Evolutionary conservation across 37 sponge, comb jelly and placozoan genomes (phyloP).

Genomic region (Oopsacas minuta): DNA sequence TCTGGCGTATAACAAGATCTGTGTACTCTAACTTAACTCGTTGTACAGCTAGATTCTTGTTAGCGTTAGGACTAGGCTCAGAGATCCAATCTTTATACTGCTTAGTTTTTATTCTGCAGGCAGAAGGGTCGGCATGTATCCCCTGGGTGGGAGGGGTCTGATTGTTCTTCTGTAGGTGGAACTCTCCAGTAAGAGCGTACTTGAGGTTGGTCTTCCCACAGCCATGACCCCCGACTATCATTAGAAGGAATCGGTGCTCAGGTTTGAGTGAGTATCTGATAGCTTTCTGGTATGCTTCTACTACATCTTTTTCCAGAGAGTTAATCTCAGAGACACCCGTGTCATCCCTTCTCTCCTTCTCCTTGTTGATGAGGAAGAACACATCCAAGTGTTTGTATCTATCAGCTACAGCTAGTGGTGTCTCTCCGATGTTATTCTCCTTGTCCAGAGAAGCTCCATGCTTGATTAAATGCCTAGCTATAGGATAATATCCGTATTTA

Average conservation of each 20-base stretch:
- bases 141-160: constrained; percentile 32
- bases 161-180: constrained; percentile 18
- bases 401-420: constrained; percentile 53
- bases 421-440: constrained; percentile 60
- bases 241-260: constrained; percentile 31
- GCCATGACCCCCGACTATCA: constrained; percentile 38
- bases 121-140: constrained; percentile 45
- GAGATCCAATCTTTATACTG: constrained; percentile 57
- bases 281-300: constrained; percentile 36
- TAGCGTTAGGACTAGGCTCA: constrained; percentile 42
- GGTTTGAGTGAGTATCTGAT: constrained; percentile 39
- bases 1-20: constrained; percentile 43
- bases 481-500: constrained; percentile 39
- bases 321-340: constrained; percentile 41
- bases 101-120: constrained; percentile 31
- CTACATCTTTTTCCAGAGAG: constrained; percentile 38
- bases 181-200: constrained; percentile 55
- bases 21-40: constrained; percentile 57
- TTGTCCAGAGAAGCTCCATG: constrained; percentile 40
- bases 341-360: constrained; percentile 23
- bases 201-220: constrained; percentile 57
- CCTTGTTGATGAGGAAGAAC: constrained; percentile 40
- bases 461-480: constrained; percentile 40
- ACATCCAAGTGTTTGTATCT: constrained; percentile 49
- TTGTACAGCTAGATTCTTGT: constrained; percentile 24